Percentiles rank a stretch among this genome's conserved stretches.
Conservation (phyloP, 2,888 invertebrate genomes). For the Steromphala cineraria region DNA sequence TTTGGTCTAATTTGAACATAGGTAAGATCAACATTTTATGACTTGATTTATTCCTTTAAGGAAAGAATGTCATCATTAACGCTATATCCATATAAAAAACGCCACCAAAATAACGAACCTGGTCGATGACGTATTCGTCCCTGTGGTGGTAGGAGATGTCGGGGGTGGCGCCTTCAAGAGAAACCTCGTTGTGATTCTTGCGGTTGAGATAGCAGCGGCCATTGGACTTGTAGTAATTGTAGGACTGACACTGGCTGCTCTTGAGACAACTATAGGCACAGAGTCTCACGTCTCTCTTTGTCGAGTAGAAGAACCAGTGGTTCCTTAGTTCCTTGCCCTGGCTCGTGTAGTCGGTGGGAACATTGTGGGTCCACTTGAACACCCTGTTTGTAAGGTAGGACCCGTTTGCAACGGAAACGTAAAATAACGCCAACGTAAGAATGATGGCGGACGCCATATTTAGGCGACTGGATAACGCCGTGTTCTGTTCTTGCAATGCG, state of each 20-base stretch:
- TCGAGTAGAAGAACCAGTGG: slow-evolving; percentile 46
- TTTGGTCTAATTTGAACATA: no score
- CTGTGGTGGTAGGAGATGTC: slow-evolving; percentile 53
- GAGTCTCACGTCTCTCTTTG: slow-evolving; percentile 53
- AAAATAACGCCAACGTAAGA: not conserved
- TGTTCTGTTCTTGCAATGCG: not conserved
- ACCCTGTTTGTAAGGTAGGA: slow-evolving; percentile 7
- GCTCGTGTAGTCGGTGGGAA: slow-evolving; percentile 22
- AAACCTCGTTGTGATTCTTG: slow-evolving; percentile 49
- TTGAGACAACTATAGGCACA: slow-evolving; percentile 67
- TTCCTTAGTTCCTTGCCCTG: slow-evolving; percentile 44
- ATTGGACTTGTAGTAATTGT: slow-evolving; percentile 53
- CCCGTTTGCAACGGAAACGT: not conserved
- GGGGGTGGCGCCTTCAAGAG: slow-evolving; percentile 33
- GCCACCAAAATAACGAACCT: slow-evolving; percentile 43
- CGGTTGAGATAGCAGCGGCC: slow-evolving; percentile 62
- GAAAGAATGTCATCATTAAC: no score
- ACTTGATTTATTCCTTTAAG: no score
- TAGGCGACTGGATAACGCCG: not conserved
- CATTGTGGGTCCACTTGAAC: slow-evolving; percentile 33
- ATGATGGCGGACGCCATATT: not conserved
- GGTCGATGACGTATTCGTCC: slow-evolving; percentile 59
- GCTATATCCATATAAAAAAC: not conserved
- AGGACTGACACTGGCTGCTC: slow-evolving; percentile 54
- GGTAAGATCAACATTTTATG: no score